phyloP scores from a whole-genome alignment of 2,113 vertebrate genomes.

The chimpanzee (Pan troglodytes) region DNA sequence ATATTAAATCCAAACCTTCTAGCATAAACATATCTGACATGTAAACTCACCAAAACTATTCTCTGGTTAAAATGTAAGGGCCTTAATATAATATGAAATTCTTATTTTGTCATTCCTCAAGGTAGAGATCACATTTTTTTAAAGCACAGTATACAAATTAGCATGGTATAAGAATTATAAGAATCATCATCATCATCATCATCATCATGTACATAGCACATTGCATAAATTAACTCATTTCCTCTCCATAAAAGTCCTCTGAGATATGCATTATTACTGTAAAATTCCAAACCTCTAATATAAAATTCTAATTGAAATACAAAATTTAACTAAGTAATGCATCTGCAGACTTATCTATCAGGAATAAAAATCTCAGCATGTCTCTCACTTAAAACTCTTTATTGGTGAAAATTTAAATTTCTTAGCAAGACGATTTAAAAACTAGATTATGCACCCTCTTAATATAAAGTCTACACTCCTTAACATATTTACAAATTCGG shows the following conservation, averaged over 20 bases:
- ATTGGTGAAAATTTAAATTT: neutral
- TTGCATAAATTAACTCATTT: neutral
- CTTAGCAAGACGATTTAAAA: neutral
- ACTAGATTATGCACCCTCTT: neutral
- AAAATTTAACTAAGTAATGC: neutral
- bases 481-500: neutral
- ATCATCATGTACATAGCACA: fast-evolving
- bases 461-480: neutral
- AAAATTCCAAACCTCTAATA: neutral
- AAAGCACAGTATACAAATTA: neutral
- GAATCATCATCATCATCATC: fast-evolving
- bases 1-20: conserved; percentile 48
- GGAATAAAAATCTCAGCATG: neutral
- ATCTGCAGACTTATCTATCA: neutral
- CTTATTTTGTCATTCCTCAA: neutral
- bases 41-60: conserved; percentile 13
- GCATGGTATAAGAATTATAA: neutral
- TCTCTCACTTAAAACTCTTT: neutral
- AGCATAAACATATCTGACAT: conserved; percentile 39
- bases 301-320: neutral
- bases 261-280: neutral
- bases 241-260: neutral
- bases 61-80: conserved; percentile 23
- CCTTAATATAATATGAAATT: neutral
- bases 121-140: neutral